phyloP scores from a whole-genome alignment of 2,888 invertebrate species.

The Autographa gamma region DNA sequence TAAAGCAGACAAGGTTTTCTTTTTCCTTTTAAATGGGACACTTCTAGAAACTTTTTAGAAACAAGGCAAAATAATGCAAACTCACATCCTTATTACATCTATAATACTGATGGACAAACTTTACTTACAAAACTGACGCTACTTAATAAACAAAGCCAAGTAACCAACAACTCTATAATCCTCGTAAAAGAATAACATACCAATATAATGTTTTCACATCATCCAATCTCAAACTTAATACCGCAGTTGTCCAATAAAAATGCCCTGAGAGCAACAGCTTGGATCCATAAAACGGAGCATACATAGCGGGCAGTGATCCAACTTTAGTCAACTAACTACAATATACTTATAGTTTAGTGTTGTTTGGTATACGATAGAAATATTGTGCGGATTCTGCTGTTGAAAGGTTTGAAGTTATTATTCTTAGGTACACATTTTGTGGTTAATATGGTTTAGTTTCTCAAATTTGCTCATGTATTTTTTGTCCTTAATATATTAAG shows the following conservation, averaged over 20 bases:
- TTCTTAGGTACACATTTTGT: not conserved
- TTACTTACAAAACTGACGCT: not conserved
- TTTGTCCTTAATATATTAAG: too few relatives aligned
- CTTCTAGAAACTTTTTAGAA: too few relatives aligned
- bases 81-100: too few relatives aligned
- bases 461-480: too few relatives aligned
- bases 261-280: constrained; percentile 53
- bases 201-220: constrained; percentile 38
- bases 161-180: not conserved
- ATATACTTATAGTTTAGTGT: constrained; percentile 24
- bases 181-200: constrained; percentile 25
- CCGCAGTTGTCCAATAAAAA: constrained; percentile 44
- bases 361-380: constrained; percentile 8
- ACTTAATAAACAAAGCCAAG: not conserved
- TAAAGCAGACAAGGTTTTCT: too few relatives aligned
- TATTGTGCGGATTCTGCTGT: not conserved
- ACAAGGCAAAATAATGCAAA: too few relatives aligned
- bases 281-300: constrained; percentile 55
- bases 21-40: too few relatives aligned
- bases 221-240: constrained; percentile 44
- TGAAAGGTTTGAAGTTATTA: constrained; percentile 12
- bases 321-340: constrained; percentile 43
- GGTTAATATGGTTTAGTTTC: not conserved
- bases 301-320: constrained; percentile 58
- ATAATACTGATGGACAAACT: not conserved